These are phyloP conservation scores for Cyprinus carpio DNA, from an alignment of 2,113 vertebrate species.

Conservation along the genomic window DNA sequence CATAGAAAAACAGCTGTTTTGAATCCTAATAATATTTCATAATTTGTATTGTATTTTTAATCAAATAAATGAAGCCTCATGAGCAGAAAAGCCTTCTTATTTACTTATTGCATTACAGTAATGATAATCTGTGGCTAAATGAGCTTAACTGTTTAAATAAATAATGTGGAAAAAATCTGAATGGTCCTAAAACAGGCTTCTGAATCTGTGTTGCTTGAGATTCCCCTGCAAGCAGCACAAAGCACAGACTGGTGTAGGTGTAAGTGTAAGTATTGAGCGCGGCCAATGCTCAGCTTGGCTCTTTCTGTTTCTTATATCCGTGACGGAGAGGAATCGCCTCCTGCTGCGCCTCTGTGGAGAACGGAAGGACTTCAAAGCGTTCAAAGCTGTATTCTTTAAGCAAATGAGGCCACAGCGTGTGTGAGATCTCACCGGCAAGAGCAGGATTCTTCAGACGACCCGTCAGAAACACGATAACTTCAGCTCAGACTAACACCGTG, in stretches of 20 bases:
- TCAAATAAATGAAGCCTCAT: neutral
- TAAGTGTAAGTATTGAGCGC: neutral
- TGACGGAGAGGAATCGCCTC: neutral
- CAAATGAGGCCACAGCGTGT: conserved; percentile 45
- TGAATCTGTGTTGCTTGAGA: neutral
- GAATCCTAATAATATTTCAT: too few species aligned
- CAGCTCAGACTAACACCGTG: neutral
- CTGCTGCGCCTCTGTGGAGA: neutral
- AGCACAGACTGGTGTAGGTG: neutral
- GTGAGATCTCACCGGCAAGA: conserved; percentile 13
- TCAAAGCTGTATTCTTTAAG: neutral
- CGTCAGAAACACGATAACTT: neutral
- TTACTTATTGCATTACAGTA: too few species aligned
- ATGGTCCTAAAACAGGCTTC: neutral
- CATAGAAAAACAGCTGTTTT: too few species aligned
- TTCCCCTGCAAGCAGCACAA: neutral
- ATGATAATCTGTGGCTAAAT: too few species aligned
- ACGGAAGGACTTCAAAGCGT: neutral
- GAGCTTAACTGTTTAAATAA: too few species aligned
- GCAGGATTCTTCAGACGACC: neutral
- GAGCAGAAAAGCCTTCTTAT: too few species aligned
- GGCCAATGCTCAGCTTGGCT: neutral
- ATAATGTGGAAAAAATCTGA: too few species aligned
- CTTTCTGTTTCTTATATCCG: neutral
- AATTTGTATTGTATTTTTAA: too few species aligned